These are phyloP conservation scores for Onychostruthus taczanowskii DNA, from an alignment of 2,113 vertebrate species.

Conservation along the genomic window DNA sequence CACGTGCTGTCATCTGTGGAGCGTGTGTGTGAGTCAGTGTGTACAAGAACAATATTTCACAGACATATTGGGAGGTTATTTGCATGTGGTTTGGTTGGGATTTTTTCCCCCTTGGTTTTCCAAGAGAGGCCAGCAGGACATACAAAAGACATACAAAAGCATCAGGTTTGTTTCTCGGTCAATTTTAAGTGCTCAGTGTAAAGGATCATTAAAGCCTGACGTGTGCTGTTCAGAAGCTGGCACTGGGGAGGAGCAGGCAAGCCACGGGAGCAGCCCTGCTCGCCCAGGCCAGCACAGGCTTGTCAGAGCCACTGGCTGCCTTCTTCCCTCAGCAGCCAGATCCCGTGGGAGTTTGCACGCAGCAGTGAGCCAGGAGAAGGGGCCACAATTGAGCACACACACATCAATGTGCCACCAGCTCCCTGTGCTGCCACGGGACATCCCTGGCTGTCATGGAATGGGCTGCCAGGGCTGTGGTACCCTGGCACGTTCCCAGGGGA, in stretches of 20 bases:
- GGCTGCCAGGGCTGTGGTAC: neutral
- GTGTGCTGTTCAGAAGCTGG: neutral
- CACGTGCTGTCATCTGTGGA: neutral
- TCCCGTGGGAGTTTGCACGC: neutral
- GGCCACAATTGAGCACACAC: neutral
- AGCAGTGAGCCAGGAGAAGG: neutral
- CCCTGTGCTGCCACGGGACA: accelerated
- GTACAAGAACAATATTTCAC: neutral
- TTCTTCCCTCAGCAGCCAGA: neutral
- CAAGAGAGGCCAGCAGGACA: neutral
- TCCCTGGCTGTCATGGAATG: neutral
- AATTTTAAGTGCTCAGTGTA: neutral
- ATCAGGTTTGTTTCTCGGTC: neutral
- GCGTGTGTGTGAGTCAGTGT: neutral
- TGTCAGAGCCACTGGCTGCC: neutral
- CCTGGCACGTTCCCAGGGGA: neutral
- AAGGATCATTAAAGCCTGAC: neutral
- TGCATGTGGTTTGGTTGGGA: neutral
- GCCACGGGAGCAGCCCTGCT: neutral
- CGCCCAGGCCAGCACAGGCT: neutral
- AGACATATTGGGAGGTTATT: neutral
- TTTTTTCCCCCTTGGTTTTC: neutral
- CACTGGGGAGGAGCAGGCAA: neutral
- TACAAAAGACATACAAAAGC: neutral
- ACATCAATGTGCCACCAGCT: neutral